Base-by-base conservation (phyloP, 2,888 invertebrate genomes). In the Leptopterna dolabrata region DNA sequence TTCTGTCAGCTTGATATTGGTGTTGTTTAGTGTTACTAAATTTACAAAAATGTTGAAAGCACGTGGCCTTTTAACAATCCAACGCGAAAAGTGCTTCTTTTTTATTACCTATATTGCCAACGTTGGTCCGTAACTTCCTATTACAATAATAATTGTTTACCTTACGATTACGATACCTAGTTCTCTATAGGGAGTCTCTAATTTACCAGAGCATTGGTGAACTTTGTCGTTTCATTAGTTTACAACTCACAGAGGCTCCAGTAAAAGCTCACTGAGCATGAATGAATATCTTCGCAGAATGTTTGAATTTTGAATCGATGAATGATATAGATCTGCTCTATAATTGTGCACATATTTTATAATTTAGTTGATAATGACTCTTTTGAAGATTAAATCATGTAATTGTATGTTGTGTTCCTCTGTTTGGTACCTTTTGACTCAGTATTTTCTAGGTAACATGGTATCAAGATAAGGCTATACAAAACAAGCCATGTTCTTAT, bases 311-410 rank as follows among this genome's bases (percentile, higher is more conserved):
- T 36, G n/a, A 24, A 70, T 16, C 7, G 76, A 11, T 43, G 63
- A 83, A 83, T 73, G 85, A 73, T 70, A 43, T 70, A 82, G 85
- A 85, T 85, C 85, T 85, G 76, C 85, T 85, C 73, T 85, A 16
- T 85, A 85, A 85, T 43, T 73, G 71, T 85, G 85, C 76, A 73
- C 85, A 85, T 47, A 47, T 85, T 85, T 73, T 71, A 55, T 47
- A 85, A 55, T 73, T 85, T 85, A 85, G 45, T 73, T 85, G 41
- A 13, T 30, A 83, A 85, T 45, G 85, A 45, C 9, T 76, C 47
- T 29, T 43, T 85, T 55, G 63, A 70, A 85, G 19, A 85, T 85
- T 73, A 85, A 85, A 85, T 47, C 45, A 85, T 55, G 85, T 85
- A 30, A 85, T 71, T 85, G 45, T 73, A 41, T 41, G 30, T 19